Evolutionary conservation across 30 jellyfish, hydroid and myxozoan species (phyloP).

Genomic region (Aurelia aurita): DNA sequence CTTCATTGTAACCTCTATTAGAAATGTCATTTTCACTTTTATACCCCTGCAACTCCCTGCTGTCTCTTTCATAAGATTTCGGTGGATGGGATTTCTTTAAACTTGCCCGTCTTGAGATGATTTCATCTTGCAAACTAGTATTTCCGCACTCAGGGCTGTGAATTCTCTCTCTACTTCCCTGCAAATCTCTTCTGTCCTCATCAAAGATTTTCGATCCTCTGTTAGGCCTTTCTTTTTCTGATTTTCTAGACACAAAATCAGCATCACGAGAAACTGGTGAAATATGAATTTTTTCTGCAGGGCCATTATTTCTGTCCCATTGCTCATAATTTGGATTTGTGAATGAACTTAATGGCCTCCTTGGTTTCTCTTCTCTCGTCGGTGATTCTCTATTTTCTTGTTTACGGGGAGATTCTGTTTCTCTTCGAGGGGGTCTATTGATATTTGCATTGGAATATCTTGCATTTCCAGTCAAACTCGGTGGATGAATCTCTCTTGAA

Average conservation of each 20-base stretch:
- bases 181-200: not conserved
- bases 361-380: not conserved
- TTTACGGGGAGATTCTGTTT: not conserved
- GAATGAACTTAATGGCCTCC: not conserved
- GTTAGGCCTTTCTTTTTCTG: not conserved
- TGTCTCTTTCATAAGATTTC: not conserved
- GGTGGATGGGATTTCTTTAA: not conserved
- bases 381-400: not conserved
- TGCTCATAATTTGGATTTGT: not conserved
- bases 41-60: not conserved
- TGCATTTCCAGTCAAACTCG: not conserved
- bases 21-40: constrained; percentile 6
- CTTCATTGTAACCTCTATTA: not conserved
- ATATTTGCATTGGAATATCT: not conserved
- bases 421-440: not conserved
- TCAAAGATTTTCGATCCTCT: not conserved
- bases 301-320: no score
- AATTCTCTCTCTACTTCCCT: not conserved
- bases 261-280: not conserved
- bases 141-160: not conserved
- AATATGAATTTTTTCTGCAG: no score
- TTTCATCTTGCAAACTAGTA: not conserved
- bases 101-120: not conserved
- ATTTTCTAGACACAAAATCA: not conserved
- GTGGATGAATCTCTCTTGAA: not conserved